Evolutionary conservation across 2,113 vertebrate species (phyloP).

Genomic region (Platysteira castanea): DNA sequence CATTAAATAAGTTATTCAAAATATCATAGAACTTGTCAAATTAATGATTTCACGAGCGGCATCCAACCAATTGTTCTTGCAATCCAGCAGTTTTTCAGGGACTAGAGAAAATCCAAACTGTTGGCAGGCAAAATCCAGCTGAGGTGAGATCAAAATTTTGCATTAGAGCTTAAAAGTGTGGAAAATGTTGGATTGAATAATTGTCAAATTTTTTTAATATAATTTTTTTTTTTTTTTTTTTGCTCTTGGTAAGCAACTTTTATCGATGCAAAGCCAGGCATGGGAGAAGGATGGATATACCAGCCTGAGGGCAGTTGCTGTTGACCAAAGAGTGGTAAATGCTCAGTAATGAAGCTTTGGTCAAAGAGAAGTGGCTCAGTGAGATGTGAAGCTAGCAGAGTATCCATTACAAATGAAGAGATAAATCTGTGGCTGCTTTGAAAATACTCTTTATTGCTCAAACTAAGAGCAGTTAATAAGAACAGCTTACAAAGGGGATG

Average conservation of each 20-base stretch:
- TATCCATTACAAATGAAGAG: not conserved
- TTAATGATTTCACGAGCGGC: not conserved
- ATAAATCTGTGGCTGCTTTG: not conserved
- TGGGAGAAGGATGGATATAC: not conserved
- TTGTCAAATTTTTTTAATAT: not conserved
- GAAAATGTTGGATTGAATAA: not conserved
- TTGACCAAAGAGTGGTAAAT: not conserved
- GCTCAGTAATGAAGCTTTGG: not conserved
- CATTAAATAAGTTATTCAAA: constrained; percentile 24
- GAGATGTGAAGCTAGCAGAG: not conserved
- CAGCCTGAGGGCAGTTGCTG: not conserved
- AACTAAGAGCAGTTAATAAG: not conserved
- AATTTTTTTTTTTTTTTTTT: not conserved
- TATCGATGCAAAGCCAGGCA: not conserved
- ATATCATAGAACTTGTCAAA: not conserved
- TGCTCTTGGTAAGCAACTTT: not conserved
- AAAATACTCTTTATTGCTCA: not conserved
- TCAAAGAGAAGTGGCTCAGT: not conserved
- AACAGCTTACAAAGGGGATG: not conserved
- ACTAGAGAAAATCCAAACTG: not conserved
- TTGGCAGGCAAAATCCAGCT: not conserved
- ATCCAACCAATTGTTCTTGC: not conserved
- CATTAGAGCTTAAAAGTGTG: not conserved
- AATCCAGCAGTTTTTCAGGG: not conserved
- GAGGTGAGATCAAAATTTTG: not conserved